Conservation (phyloP, 1,140 invertebrate genomes). For the Cherax quadricarinatus region DNA sequence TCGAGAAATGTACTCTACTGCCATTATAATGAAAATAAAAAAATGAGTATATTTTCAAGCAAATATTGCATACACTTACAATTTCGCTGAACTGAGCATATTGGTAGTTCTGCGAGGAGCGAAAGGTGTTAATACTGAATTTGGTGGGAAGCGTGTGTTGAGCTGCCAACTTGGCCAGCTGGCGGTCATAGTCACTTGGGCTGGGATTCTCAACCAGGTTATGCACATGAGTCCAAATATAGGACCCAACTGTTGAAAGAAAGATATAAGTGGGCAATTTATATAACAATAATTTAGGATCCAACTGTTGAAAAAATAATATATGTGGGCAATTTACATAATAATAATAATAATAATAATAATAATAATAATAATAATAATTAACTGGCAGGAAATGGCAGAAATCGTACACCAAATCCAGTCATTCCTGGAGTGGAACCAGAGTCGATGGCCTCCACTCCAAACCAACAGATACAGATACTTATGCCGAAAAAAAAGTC, state of each 20-base stretch:
- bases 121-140: conserved; percentile 41
- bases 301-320: not conserved
- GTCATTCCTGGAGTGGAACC: too few species aligned
- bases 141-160: conserved; percentile 43
- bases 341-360: too few species aligned
- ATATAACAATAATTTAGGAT: not conserved
- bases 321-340: too few species aligned
- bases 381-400: too few species aligned
- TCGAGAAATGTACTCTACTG: too few species aligned
- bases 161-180: conserved; percentile 32
- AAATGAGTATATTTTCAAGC: not conserved
- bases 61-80: conserved; percentile 4
- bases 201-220: conserved; percentile 50
- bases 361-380: not conserved
- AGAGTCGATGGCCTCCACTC: too few species aligned
- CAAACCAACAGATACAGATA: too few species aligned
- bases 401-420: too few species aligned
- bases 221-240: conserved; percentile 54
- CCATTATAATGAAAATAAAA: too few species aligned
- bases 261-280: too few species aligned
- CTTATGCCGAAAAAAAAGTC: too few species aligned
- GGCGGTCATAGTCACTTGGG: conserved; percentile 3
- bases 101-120: conserved; percentile 31
- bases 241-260: conserved; percentile 37
- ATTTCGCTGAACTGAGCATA: conserved; percentile 45